Conservation (phyloP, 2,797 vertebrate species). For the Huso huso region DNA sequence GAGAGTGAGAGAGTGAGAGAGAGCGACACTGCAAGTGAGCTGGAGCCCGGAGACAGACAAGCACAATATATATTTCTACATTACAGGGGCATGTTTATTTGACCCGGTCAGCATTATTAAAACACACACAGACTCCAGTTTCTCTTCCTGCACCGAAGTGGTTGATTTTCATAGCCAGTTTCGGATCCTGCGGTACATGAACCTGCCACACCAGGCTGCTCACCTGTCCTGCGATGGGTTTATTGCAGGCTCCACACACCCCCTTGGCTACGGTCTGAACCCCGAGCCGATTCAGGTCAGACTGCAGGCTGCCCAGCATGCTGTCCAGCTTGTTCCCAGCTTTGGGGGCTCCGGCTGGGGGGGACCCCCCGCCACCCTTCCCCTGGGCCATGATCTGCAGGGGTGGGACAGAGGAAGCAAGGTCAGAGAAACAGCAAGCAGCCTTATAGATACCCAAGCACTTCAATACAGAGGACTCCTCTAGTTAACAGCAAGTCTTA, state of each 20-base stretch:
- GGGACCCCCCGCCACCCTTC: slow-evolving; percentile 58
- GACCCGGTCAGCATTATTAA: too few relatives aligned
- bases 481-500: too few relatives aligned
- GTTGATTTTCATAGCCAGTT: slow-evolving; percentile 71
- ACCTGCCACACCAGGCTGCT: slow-evolving; percentile 20
- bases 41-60: neutral
- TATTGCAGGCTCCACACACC: slow-evolving; percentile 91
- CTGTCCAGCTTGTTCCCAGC: slow-evolving; percentile 89
- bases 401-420: slow-evolving; percentile 29
- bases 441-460: neutral
- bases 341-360: slow-evolving; percentile 60
- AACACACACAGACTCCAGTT: too few relatives aligned
- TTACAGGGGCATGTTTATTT: too few relatives aligned
- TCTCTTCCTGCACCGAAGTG: slow-evolving; percentile 60
- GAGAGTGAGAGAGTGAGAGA: neutral
- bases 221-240: slow-evolving; percentile 91
- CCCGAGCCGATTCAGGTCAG: slow-evolving; percentile 82
- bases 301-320: slow-evolving; percentile 91
- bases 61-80: slow-evolving; percentile 28
- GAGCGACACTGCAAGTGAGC: neutral
- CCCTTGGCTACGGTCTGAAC: slow-evolving; percentile 89
- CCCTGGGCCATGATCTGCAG: slow-evolving; percentile 81
- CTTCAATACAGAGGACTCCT: too few relatives aligned
- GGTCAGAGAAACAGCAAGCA: slow-evolving; percentile 3
- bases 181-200: slow-evolving; percentile 29